A percentile compares a stretch with the other conserved stretches of the same genome.
phyloP scores from a whole-genome alignment of 2,113 vertebrate genomes.

The Strigops habroptila region DNA sequence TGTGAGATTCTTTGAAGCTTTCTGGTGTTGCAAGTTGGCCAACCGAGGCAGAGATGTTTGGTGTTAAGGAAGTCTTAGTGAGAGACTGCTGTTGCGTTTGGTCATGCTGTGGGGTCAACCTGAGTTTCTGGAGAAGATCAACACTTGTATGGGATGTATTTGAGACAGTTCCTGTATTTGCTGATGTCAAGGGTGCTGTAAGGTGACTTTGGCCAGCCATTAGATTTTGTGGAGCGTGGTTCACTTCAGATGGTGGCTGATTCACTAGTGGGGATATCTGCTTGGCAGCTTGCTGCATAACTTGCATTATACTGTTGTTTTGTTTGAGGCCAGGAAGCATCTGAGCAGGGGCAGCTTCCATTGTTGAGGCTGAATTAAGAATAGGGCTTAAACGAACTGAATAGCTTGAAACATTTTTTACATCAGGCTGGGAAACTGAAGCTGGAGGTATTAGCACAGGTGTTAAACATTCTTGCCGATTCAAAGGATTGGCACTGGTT shows the following conservation, averaged over 20 bases:
- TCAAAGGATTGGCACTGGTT: slow-evolving; percentile 37
- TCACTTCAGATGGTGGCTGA: slow-evolving; percentile 70
- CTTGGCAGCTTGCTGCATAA: slow-evolving; percentile 74
- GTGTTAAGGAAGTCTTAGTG: slow-evolving; percentile 78
- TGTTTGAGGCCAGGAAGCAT: slow-evolving; percentile 66
- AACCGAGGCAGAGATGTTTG: slow-evolving; percentile 77
- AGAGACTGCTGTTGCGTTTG: slow-evolving; percentile 75
- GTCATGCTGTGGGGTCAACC: slow-evolving; percentile 78
- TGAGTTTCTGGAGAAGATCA: slow-evolving; percentile 86
- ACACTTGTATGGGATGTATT: slow-evolving; percentile 71
- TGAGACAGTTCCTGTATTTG: slow-evolving; percentile 55
- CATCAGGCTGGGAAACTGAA: slow-evolving; percentile 73
- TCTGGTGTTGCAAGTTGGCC: slow-evolving; percentile 88
- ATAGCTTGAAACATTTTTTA: slow-evolving; percentile 72
- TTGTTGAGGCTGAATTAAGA: slow-evolving; percentile 74
- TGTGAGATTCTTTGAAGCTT: slow-evolving; percentile 87
- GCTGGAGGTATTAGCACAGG: slow-evolving; percentile 74
- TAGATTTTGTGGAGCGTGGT: slow-evolving; percentile 44
- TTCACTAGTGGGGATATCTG: slow-evolving; percentile 81
- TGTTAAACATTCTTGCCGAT: slow-evolving; percentile 64
- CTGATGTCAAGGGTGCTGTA: slow-evolving; percentile 58
- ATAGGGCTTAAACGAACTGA: slow-evolving; percentile 73
- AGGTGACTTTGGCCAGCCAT: slow-evolving; percentile 58
- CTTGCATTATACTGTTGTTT: slow-evolving; percentile 67
- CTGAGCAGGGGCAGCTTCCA: slow-evolving; percentile 72